These are phyloP conservation scores for Calyptomena viridis DNA, from an alignment of 2,113 vertebrate genomes.

Conservation along the genomic window DNA sequence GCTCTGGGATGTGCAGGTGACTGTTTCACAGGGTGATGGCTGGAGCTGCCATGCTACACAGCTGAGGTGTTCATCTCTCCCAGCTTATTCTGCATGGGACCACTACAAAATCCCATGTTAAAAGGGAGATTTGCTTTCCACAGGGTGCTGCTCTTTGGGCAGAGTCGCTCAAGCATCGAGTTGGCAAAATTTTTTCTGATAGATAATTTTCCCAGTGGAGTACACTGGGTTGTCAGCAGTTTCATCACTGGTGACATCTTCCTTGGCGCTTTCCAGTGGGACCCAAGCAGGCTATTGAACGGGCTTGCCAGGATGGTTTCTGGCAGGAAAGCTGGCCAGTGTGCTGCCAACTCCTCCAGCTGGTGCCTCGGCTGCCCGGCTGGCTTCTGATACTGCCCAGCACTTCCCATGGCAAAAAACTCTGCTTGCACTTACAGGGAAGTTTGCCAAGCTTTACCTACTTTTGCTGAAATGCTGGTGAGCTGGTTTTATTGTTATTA, in stretches of 20 bases:
- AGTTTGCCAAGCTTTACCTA: not conserved
- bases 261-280: not conserved
- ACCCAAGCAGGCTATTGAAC: not conserved
- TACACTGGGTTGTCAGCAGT: not conserved
- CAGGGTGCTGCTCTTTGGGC: not conserved
- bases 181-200: not conserved
- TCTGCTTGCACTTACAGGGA: not conserved
- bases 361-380: not conserved
- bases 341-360: constrained; percentile 2
- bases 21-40: rapidly evolving
- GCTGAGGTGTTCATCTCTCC: not conserved
- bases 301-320: not conserved
- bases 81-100: not conserved
- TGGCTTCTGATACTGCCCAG: not conserved
- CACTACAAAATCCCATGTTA: not conserved
- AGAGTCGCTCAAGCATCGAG: rapidly evolving
- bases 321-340: not conserved
- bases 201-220: not conserved
- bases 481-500: not conserved
- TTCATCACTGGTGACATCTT: not conserved
- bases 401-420: not conserved
- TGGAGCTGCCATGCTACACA: not conserved
- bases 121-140: not conserved
- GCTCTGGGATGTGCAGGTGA: rapidly evolving
- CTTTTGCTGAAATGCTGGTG: not conserved